These are phyloP conservation scores for Ferdinandea cuprea DNA, from an alignment of 2,888 invertebrate species.

Conservation along the genomic window DNA sequence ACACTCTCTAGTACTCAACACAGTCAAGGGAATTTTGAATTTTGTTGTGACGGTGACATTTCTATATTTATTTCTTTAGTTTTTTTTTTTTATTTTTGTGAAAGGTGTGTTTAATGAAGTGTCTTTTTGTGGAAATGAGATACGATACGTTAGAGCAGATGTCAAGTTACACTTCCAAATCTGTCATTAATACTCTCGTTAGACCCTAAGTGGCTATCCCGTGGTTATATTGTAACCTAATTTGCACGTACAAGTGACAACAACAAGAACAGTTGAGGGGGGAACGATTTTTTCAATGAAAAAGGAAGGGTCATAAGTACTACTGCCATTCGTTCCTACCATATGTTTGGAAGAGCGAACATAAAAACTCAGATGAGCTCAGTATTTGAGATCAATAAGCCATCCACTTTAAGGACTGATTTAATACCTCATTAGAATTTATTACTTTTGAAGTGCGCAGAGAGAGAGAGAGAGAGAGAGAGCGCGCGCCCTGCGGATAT, in stretches of 20 bases:
- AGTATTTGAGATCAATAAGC: conserved; percentile 48
- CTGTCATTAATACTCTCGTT: not conserved
- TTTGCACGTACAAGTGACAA: not conserved
- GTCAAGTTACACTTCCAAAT: not conserved
- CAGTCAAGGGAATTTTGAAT: not conserved
- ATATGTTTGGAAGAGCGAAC: not conserved
- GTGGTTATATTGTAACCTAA: not conserved
- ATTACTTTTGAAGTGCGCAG: conserved; percentile 35
- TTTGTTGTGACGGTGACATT: not conserved
- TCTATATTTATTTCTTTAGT: no score
- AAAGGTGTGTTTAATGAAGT: conserved; percentile 9
- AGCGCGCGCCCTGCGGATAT: not conserved
- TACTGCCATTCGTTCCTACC: not conserved
- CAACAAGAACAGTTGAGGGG: not conserved
- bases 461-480: not conserved
- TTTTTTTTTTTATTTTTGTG: not conserved
- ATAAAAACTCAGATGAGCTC: conserved; percentile 17
- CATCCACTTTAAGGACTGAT: conserved; percentile 34
- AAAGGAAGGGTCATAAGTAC: not conserved
- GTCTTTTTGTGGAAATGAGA: not conserved
- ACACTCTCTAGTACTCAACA: no score
- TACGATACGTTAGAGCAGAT: not conserved
- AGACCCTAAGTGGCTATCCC: not conserved
- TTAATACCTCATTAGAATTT: conserved; percentile 59
- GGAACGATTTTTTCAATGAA: not conserved